Percentiles rank a stretch among this genome's conserved stretches.
Conservation (phyloP, 64 coral and sea anemone genomes). For the Cladopsammia gracilis region DNA sequence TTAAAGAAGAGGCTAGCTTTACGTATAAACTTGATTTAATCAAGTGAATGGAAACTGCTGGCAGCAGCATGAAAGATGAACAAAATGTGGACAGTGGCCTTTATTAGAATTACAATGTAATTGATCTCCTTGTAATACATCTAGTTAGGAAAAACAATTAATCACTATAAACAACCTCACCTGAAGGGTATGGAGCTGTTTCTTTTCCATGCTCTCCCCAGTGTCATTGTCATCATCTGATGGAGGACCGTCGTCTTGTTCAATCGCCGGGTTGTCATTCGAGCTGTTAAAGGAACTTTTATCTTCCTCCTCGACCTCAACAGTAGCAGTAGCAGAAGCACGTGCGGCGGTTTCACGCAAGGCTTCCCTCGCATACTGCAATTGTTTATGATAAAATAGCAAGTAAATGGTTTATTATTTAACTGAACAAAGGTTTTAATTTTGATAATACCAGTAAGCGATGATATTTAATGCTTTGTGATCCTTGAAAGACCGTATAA, state of each 20-base stretch:
- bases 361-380: constrained; percentile 34
- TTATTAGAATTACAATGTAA: too few relatives aligned
- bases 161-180: too few relatives aligned
- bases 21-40: too few relatives aligned
- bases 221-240: background rate
- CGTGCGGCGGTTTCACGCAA: background rate
- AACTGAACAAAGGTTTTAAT: background rate
- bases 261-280: background rate
- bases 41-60: too few relatives aligned
- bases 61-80: too few relatives aligned
- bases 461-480: background rate
- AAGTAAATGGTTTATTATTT: constrained; percentile 2
- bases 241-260: background rate
- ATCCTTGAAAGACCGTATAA: too few relatives aligned
- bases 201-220: background rate
- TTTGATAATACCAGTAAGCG: background rate
- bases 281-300: constrained; percentile 32
- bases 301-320: background rate
- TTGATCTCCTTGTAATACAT: too few relatives aligned
- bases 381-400: constrained; percentile 37
- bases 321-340: background rate
- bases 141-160: too few relatives aligned
- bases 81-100: too few relatives aligned
- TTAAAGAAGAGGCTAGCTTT: too few relatives aligned
- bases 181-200: too few relatives aligned